phyloP scores from a whole-genome alignment of 2,888 invertebrate genomes.

The Pristionchus japonicus region DNA sequence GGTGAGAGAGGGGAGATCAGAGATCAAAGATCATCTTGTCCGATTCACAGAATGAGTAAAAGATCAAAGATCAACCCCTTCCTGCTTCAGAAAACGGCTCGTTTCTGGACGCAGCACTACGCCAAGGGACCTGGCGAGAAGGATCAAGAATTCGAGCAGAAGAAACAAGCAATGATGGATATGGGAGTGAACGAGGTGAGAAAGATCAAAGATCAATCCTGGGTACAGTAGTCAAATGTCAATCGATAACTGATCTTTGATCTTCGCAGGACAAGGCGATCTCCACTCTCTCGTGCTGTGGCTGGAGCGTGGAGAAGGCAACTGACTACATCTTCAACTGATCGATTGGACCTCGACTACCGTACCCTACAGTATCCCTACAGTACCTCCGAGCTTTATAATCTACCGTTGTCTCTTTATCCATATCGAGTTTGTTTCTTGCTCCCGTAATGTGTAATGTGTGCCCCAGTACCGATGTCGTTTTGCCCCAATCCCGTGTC shows the following conservation, averaged over 20 bases:
- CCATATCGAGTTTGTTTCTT: too few relatives aligned
- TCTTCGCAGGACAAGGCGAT: constrained; percentile 65
- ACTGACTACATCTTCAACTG: constrained; percentile 67
- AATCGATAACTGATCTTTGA: not conserved
- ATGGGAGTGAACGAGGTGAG: constrained; percentile 89
- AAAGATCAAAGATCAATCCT: not conserved
- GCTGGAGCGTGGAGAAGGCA: constrained; percentile 67
- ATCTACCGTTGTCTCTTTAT: too few relatives aligned
- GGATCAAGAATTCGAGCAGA: constrained; percentile 85
- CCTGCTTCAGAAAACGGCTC: constrained; percentile 83
- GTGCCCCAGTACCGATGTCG: not conserved
- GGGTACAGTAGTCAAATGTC: not conserved
- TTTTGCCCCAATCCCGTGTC: too few relatives aligned
- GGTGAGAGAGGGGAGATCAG: constrained; percentile 47
- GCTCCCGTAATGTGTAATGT: not conserved
- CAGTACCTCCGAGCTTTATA: too few relatives aligned
- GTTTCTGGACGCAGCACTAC: constrained; percentile 95
- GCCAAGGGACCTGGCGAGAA: constrained; percentile 87
- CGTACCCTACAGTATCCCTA: too few relatives aligned
- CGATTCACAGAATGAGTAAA: not conserved
- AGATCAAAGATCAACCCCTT: not conserved
- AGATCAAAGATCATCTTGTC: not conserved
- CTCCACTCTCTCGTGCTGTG: constrained; percentile 62
- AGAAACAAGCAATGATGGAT: constrained; percentile 90
- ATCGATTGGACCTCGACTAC: not conserved